These are phyloP conservation scores for Ectemnius lituratus DNA, from an alignment of 2,888 invertebrate genomes.

Conservation along the genomic window DNA sequence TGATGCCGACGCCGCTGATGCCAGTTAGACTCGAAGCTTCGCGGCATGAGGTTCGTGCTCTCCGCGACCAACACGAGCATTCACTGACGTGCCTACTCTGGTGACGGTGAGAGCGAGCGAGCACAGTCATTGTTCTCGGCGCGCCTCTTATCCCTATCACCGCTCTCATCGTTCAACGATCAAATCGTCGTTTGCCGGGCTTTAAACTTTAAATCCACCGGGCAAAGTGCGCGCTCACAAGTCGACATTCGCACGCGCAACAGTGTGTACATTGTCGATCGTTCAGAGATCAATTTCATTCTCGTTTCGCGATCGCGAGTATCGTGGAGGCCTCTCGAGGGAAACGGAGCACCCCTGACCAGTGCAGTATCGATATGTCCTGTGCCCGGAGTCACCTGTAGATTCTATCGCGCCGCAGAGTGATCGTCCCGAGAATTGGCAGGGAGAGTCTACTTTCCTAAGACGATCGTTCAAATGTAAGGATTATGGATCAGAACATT, in stretches of 20 bases:
- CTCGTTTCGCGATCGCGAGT: no score
- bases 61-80: neutral
- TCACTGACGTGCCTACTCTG: constrained; percentile 13
- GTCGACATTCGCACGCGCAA: constrained; percentile 24
- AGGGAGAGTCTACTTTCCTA: no score
- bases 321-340: no score
- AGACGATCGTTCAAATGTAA: no score
- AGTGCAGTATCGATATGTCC: no score
- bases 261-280: constrained; percentile 1
- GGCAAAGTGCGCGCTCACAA: constrained; percentile 12
- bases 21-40: constrained; percentile 70
- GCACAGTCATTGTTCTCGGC: neutral
- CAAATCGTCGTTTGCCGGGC: constrained; percentile 11
- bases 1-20: constrained; percentile 29
- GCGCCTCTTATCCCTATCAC: constrained; percentile 25
- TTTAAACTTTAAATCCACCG: constrained; percentile 5
- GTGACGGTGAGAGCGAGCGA: no score
- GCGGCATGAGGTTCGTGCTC: constrained; percentile 54
- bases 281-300: neutral
- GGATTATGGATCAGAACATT: no score
- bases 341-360: no score
- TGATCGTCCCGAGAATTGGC: no score
- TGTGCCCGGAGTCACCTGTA: no score
- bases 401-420: no score
- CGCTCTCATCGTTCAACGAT: neutral